Evolutionary conservation across 2,888 invertebrate species (phyloP), one percentile per base, ranked within the genome.

Genomic region (Euphydryas editha): DNA sequence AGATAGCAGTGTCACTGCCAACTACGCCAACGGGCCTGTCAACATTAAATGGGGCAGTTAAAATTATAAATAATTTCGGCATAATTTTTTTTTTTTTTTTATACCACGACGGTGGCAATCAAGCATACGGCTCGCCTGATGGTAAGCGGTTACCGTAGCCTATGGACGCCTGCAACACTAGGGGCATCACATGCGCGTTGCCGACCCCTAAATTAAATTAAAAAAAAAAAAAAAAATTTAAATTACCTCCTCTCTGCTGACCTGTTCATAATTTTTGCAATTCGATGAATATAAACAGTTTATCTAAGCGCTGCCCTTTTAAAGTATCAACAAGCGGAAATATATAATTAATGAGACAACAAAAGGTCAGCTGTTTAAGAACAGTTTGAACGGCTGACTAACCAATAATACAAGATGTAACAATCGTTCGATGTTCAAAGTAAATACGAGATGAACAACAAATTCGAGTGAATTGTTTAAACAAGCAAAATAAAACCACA

Each of bases 401-500:
- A 54, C 30, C 30, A 59, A 68, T 63, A 51, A 65, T 56, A 57
- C 39, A 67, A 60, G 39, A 68, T 59, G 60, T 62, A 66, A 59
- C 59, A 66, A 70, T 51, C 47, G 64, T 59, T 72, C 61, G 66
- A 59, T 46, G 56, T 66, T 71, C 63, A 62, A 67, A 64, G 54
- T 63, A 63, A 71, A 72, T 39, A 67, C 57, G 60, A 56, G 59
- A 67, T 57, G 61, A 49, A 59, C 72, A 72, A 73, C 66, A 72
- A 70, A 73, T 67, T 70, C 63, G 36, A 59, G 62, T 68, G 67
- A 70, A 69, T 69, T 67, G 65, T 67, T 70, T 69, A 65, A 72
- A 72, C 68, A 67, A 71, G 64, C 69, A 59, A 65, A 67, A 69
- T 65, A 61, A 65, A 64, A 63, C 66, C 68, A 67, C 44, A 62